These are phyloP conservation scores for Lepidostoma basale DNA, from an alignment of 1,140 invertebrate species.

Conservation along the genomic window DNA sequence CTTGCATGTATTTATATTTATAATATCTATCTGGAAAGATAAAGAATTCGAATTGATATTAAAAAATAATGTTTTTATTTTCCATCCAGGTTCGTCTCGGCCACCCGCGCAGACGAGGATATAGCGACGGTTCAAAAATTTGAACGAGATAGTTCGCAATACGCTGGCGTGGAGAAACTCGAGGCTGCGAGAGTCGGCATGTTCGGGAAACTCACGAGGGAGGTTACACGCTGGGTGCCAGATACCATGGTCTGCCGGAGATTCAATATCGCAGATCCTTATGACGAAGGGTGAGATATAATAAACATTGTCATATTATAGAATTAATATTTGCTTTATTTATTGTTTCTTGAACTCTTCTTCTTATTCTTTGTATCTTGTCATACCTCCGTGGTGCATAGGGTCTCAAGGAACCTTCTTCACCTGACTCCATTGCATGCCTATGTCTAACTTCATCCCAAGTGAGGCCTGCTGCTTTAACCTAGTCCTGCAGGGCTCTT, in stretches of 20 bases:
- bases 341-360: no score
- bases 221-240: conserved; percentile 82
- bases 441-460: no score
- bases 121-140: not conserved
- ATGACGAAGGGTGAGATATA: conserved; percentile 57
- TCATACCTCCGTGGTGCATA: no score
- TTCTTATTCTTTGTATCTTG: no score
- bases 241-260: conserved; percentile 84
- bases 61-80: not conserved
- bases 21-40: not conserved
- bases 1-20: not conserved
- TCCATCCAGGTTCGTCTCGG: conserved; percentile 64
- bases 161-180: conserved; percentile 60
- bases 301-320: not conserved
- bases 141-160: conserved; percentile 21
- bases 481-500: no score
- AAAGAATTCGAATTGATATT: no score
- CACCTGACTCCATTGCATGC: no score
- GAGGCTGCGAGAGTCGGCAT: conserved; percentile 80
- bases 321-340: no score
- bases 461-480: no score
- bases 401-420: no score
- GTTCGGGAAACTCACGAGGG: conserved; percentile 81
- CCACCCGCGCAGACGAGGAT: conserved; percentile 53
- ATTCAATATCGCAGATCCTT: conserved; percentile 94